phyloP scores from a whole-genome alignment of 2,888 invertebrate genomes.

The Eumerus sabulonum region DNA sequence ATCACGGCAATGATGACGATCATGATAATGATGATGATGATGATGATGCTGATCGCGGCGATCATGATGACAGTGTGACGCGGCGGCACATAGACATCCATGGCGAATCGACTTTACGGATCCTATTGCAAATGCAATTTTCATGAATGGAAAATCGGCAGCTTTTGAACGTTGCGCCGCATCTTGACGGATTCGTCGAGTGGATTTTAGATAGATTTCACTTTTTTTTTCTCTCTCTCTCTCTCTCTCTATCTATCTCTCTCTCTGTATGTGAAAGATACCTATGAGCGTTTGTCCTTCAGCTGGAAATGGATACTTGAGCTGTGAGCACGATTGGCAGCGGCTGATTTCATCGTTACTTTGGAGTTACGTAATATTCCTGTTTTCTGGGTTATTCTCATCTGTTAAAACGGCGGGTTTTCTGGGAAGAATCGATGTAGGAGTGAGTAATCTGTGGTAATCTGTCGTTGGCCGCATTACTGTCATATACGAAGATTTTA shows the following conservation, averaged over 20 bases:
- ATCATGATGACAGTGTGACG: neutral
- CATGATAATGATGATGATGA: slow-evolving; percentile 45
- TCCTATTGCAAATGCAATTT: slow-evolving; percentile 53
- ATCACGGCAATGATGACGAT: slow-evolving; percentile 53
- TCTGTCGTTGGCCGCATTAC: too few relatives aligned
- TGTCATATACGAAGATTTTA: too few relatives aligned
- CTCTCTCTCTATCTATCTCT: neutral
- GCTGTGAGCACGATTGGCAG: neutral
- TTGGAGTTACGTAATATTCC: slow-evolving; percentile 7
- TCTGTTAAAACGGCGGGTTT: neutral
- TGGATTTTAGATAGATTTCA: slow-evolving; percentile 36
- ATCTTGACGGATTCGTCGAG: slow-evolving; percentile 54
- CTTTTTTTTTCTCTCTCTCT: slow-evolving; percentile 22
- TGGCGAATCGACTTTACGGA: slow-evolving; percentile 26
- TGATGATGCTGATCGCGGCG: slow-evolving; percentile 26
- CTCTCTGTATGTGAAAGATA: neutral
- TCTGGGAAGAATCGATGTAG: too few relatives aligned
- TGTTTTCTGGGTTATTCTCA: slow-evolving; percentile 16
- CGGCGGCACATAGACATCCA: slow-evolving; percentile 7
- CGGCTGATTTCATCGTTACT: slow-evolving; percentile 15
- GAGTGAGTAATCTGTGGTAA: too few relatives aligned
- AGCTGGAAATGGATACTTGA: slow-evolving; percentile 13
- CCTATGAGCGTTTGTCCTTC: slow-evolving; percentile 20
- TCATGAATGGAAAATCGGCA: slow-evolving; percentile 60
- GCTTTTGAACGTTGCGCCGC: slow-evolving; percentile 41